These are phyloP conservation scores for Phyllostomus discolor DNA, from an alignment of 2,113 vertebrate species.

Conservation along the genomic window DNA sequence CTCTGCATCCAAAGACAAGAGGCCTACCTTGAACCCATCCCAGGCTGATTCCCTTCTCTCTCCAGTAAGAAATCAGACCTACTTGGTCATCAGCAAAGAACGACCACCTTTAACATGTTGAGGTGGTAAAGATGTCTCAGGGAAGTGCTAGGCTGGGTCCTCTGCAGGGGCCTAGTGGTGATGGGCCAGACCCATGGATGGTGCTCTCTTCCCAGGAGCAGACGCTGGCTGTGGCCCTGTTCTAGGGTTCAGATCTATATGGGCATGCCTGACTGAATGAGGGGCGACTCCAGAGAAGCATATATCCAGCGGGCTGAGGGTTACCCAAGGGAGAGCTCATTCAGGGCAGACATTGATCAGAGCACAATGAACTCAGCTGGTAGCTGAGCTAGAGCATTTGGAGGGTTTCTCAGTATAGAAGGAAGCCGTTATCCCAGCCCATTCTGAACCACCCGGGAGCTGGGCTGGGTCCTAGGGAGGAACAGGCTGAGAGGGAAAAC, in stretches of 20 bases:
- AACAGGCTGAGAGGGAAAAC: not conserved
- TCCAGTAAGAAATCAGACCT: not conserved
- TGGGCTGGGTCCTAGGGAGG: not conserved
- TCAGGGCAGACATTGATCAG: not conserved
- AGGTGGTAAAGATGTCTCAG: not conserved
- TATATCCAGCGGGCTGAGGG: not conserved
- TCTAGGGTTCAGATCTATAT: not conserved
- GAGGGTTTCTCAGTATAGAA: not conserved
- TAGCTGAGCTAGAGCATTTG: not conserved
- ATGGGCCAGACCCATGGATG: rapidly evolving
- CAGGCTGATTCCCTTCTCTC: not conserved
- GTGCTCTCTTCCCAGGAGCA: not conserved
- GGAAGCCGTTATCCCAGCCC: not conserved
- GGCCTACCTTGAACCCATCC: not conserved
- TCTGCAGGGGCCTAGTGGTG: not conserved
- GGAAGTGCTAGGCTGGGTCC: not conserved
- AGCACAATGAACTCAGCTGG: not conserved
- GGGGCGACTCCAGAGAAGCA: not conserved
- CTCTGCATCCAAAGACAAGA: not conserved
- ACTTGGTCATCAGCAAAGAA: not conserved
- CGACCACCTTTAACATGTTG: not conserved
- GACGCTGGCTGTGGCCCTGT: not conserved
- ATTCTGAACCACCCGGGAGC: not conserved
- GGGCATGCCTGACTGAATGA: not conserved
- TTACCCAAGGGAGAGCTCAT: not conserved